Percentiles rank a stretch among this genome's conserved stretches.
phyloP scores from a whole-genome alignment of 1,140 invertebrate genomes.

The Caenorhabditis inopinata region DNA sequence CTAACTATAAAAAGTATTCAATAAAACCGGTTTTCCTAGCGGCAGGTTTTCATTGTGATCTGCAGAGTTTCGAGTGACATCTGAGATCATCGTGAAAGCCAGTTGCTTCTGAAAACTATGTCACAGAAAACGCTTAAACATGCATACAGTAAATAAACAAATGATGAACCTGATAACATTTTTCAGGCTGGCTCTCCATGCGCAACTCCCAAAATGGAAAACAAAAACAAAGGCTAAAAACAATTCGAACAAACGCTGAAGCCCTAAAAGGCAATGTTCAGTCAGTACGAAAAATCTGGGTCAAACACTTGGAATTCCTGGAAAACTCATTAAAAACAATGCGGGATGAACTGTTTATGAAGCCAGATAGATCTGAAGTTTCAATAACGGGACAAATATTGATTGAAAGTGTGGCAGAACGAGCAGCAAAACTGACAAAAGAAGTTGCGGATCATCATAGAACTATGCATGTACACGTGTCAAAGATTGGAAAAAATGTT shows the following conservation, averaged over 20 bases:
- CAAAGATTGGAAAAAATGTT: not conserved
- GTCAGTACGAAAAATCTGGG: not conserved
- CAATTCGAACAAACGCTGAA: not conserved
- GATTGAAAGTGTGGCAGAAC: not conserved
- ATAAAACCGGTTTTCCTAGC: conserved; percentile 3
- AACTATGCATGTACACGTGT: not conserved
- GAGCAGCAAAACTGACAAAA: not conserved
- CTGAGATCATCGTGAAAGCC: conserved; percentile 51
- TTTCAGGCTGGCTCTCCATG: not conserved
- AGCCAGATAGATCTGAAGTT: not conserved
- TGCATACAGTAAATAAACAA: not conserved
- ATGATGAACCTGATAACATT: not conserved
- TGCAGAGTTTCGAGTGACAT: conserved; percentile 14
- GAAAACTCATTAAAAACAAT: not conserved
- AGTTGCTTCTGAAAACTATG: not conserved
- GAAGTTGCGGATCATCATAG: not conserved
- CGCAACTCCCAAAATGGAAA: not conserved
- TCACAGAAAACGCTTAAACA: not conserved
- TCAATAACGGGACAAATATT: conserved; percentile 19
- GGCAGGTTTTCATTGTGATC: conserved; percentile 45
- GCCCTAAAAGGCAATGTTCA: not conserved
- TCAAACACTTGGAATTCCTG: not conserved
- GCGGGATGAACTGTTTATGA: not conserved
- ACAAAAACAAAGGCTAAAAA: too few species aligned
- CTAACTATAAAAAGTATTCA: not conserved